Base-by-base conservation (phyloP, 1,140 invertebrate species). In the Lordiphosa stackelbergi region DNA sequence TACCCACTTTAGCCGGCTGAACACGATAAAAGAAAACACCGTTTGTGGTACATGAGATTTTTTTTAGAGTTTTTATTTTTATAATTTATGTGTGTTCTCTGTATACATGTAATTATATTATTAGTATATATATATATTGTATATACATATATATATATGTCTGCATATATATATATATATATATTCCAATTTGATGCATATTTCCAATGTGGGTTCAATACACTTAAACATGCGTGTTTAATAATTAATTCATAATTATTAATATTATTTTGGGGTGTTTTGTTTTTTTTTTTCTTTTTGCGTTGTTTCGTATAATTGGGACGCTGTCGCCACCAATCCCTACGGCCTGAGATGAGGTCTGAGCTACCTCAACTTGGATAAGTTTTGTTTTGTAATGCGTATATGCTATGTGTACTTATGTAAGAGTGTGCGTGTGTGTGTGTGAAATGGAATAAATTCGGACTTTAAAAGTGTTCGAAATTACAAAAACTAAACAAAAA, bases 31-130 rank as follows among this genome's bases (percentile, higher is more conserved):
- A 1, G 4, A 31, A 31, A 31, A 31, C 28, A 31, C 7, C 1
- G 7, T 31, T 31, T 31, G 28, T 31, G 28, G 7, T 31, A 31
- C 28, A 31, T 31, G 8, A 31, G 28, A 31, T 53, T 45, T 54
- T 58, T 69, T 69, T 66, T 70, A 60, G 10, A 60, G 62, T 69
- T 81, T 78, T 79, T 79, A 79, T 79, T 79, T 66, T 79, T 66
- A 81, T 78, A 74, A 66, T 79, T 79, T 62, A 53, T 77, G 47
- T 79, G 47, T 31, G 79, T 64, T 83, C 40, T 69, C 55, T 81
- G 77, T 81, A 81, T 83, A 81, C 77, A 83, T 77, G 78, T 81
- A 81, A 77, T 83, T 79, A 58, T 79, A 66, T 71, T 71, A 73
- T 66, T 62, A 70, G 49, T 75, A 54, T 71, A 62, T 75, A 35